These are phyloP conservation scores for Idaea straminata DNA, from an alignment of 2,888 invertebrate species.

Conservation along the genomic window DNA sequence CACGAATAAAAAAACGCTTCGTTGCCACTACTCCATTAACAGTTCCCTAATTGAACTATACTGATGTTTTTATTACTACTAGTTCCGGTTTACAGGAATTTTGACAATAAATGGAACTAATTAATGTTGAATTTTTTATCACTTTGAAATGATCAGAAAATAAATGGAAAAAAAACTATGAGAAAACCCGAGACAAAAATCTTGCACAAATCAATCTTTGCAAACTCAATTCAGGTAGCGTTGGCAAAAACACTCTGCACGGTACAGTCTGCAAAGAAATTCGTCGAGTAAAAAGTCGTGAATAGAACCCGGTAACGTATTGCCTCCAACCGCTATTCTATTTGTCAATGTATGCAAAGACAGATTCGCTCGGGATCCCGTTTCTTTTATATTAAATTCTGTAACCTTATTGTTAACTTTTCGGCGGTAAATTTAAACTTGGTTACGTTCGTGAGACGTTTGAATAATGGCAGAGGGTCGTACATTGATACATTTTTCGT, in stretches of 20 bases:
- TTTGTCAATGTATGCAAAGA: conserved; percentile 37
- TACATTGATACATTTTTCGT: background rate
- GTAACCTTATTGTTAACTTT: conserved; percentile 10
- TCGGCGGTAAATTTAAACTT: conserved; percentile 10
- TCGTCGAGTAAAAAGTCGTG: conserved; percentile 36
- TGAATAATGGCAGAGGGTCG: background rate
- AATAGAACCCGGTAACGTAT: conserved; percentile 26
- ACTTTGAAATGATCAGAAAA: conserved; percentile 11
- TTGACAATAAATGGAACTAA: no score
- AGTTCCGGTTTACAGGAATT: no score
- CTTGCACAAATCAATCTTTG: conserved; percentile 35
- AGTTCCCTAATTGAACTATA: no score
- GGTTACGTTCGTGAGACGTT: background rate
- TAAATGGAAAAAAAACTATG: conserved; percentile 7
- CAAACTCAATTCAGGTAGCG: conserved; percentile 35
- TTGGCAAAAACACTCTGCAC: conserved; percentile 33
- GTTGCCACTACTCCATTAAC: no score
- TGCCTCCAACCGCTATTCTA: conserved; percentile 29
- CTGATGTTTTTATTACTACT: no score
- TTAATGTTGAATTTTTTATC: no score
- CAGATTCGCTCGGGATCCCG: conserved; percentile 20
- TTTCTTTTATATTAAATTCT: conserved; percentile 26
- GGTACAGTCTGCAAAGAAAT: conserved; percentile 27
- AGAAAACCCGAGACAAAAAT: conserved; percentile 20
- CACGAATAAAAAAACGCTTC: no score